Base-by-base conservation (phyloP, 2,888 invertebrate genomes). In the Epistrophe grossulariae region DNA sequence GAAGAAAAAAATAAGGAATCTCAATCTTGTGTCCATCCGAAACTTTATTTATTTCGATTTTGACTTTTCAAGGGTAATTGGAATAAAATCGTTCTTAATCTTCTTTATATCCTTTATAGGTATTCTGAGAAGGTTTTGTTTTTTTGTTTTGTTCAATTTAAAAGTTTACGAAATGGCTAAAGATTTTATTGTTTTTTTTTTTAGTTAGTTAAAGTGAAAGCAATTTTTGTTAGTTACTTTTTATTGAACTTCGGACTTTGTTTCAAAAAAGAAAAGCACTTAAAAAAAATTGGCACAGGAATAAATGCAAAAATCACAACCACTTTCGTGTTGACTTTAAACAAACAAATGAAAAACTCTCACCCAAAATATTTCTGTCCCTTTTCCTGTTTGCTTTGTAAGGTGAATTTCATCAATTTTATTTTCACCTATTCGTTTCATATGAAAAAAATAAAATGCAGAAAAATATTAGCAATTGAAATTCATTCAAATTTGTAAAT, bases 251-350 rank as follows among this genome's bases (percentile, higher is more conserved):
- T 70, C 2, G 11, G 40, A 40, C 40, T 55, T 55, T 28, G 13
- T 35, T 28, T 2, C 0, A 11, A 50, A 11, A 50, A n/a, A n/a
- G n/a, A n/a, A 55, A 55, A 70, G 70, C 28, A 55, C 55, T 43
- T 38, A 15, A 40, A 48, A 6, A 52, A 68, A 40, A 24, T 9
- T 43, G 31, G 59, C 71, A 55, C 76, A 60, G 31, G 19, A 60
- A 77, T 77, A 77, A 84, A 81, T 81, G 80, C 81, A 81, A 81
- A 80, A 72, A 81, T 81, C 80, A 68, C 77, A 77, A 72, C 60
- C 77, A 77, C 60, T 84, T 77, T 52, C 7, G 35, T 84, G 81
- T 81, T 84, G 80, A 84, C 84, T 68, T 77, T 55, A 24, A 84
- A 45, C 68, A 52, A 72, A 77, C 66, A 70, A 70, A 50, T 50